These are phyloP conservation scores for Periophthalmus magnuspinnatus DNA, from an alignment of 2,797 vertebrate genomes.

Conservation along the genomic window DNA sequence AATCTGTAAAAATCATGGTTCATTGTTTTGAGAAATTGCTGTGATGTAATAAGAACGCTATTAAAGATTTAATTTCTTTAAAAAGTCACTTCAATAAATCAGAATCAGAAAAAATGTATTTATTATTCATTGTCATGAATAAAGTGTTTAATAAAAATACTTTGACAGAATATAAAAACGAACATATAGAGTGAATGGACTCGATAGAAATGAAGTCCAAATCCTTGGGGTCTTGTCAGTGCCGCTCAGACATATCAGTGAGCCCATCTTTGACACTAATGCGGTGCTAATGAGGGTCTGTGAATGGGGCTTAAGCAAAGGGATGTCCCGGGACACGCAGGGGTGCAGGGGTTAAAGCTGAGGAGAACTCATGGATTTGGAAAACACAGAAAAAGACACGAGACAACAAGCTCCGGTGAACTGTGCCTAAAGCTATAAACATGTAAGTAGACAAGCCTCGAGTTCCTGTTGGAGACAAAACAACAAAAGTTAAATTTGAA, in stretches of 20 bases:
- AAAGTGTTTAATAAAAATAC: too few relatives aligned
- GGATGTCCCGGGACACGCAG: conserved; percentile 48
- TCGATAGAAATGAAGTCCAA: conserved; percentile 15
- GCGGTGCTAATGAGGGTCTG: conserved; percentile 70
- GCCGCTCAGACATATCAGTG: conserved; percentile 61
- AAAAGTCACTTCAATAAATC: too few relatives aligned
- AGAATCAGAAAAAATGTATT: too few relatives aligned
- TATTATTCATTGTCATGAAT: too few relatives aligned
- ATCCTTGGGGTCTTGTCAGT: not conserved
- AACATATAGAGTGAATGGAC: not conserved
- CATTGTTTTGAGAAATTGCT: too few relatives aligned
- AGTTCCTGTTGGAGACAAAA: too few relatives aligned
- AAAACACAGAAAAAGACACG: conserved; percentile 45
- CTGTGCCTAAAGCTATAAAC: conserved; percentile 36
- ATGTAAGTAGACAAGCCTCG: not conserved
- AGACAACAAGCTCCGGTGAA: conserved; percentile 23
- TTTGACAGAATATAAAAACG: too few relatives aligned
- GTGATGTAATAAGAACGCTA: too few relatives aligned
- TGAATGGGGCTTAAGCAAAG: conserved; percentile 66
- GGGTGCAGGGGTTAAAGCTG: conserved; percentile 65
- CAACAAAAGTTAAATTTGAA: too few relatives aligned
- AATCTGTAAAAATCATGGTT: too few relatives aligned
- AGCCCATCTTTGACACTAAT: conserved; percentile 76
- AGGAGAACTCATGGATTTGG: conserved; percentile 37
- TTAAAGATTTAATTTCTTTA: too few relatives aligned